phyloP scores from a whole-genome alignment of 1,140 invertebrate genomes.

The Aphis gossypii region DNA sequence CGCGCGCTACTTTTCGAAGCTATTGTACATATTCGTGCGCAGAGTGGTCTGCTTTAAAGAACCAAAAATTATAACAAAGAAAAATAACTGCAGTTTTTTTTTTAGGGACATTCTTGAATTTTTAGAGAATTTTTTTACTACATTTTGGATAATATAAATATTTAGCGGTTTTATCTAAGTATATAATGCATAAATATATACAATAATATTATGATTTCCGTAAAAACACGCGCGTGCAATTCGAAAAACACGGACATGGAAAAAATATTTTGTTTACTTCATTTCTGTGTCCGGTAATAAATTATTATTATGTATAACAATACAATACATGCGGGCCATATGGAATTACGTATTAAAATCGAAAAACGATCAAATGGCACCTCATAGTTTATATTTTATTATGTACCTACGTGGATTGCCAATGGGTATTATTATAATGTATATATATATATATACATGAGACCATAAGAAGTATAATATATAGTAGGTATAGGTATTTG shows the following conservation, averaged over 20 bases:
- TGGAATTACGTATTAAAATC: background rate
- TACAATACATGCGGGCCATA: background rate
- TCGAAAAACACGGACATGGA: background rate
- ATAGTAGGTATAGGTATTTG: background rate
- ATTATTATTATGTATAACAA: background rate
- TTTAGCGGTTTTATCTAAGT: background rate
- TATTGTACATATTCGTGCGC: background rate
- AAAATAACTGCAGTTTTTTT: background rate
- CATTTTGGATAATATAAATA: background rate
- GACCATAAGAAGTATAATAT: constrained; percentile 5
- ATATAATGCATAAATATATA: too few species aligned
- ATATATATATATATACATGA: background rate
- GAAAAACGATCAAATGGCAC: background rate
- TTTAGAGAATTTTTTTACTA: background rate
- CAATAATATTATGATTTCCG: background rate
- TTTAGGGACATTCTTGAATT: background rate
- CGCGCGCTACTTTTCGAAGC: background rate
- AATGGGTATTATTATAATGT: background rate
- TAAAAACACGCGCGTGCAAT: background rate
- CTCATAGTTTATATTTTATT: background rate
- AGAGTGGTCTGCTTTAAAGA: background rate
- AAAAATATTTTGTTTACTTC: background rate
- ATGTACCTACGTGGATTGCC: background rate
- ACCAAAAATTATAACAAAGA: background rate
- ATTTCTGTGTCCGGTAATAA: background rate